Evolutionary conservation across 2,797 vertebrate species (phyloP).

Genomic region (Champsocephalus gunnari): DNA sequence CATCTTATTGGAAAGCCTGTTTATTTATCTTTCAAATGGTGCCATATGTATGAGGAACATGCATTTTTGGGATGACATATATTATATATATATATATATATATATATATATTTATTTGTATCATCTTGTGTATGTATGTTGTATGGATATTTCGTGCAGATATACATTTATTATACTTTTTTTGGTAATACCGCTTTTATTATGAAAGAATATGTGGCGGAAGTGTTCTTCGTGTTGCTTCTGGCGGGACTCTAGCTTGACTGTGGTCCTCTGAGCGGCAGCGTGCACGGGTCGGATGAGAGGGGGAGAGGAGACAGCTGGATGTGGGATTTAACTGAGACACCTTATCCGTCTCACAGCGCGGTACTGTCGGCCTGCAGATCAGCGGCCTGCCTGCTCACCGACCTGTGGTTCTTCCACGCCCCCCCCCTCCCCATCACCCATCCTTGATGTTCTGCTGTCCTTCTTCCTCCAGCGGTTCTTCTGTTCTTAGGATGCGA

Average conservation of each 20-base stretch:
- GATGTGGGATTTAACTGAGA: constrained; percentile 26
- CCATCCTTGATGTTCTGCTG: neutral
- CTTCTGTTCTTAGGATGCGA: constrained; percentile 27
- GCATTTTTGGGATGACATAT: no score
- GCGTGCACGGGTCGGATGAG: constrained; percentile 18
- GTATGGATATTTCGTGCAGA: neutral
- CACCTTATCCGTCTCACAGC: neutral
- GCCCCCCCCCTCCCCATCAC: no score
- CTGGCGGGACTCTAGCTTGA: neutral
- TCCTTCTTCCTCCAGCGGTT: neutral
- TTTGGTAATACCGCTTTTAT: constrained; percentile 16
- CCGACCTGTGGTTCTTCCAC: neutral
- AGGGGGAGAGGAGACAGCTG: constrained; percentile 17
- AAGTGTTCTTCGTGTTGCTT: constrained; percentile 4
- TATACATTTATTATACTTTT: neutral
- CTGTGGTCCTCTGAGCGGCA: constrained; percentile 25
- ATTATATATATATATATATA: no score
- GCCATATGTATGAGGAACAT: no score
- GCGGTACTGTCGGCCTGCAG: neutral
- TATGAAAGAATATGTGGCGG: constrained; percentile 9
- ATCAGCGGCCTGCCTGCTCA: neutral
- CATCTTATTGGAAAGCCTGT: no score
- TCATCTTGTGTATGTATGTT: no score
- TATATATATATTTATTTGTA: neutral
- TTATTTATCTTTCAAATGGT: no score